Evolutionary conservation across 1,140 invertebrate species (phyloP), one percentile per base, ranked within the genome.

Genomic region (Drosophila kohkoa): DNA sequence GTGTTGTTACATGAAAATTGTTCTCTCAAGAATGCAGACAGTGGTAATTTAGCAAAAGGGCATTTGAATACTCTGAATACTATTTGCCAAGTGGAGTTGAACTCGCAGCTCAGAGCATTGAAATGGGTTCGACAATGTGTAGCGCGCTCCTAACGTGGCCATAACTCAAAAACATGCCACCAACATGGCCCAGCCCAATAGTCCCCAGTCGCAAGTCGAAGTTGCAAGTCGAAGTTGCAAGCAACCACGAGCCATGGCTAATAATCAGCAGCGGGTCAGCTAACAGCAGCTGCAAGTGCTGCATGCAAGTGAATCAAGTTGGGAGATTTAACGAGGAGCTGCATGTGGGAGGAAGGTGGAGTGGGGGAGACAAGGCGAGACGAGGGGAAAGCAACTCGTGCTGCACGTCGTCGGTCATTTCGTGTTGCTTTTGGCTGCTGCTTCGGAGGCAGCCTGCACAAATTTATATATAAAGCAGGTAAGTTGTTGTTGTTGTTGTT

Each of bases 321-420:
- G 73, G 30, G 30, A 54, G 51, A 54, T 54, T 35, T 54, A 54
- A 54, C 51, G 30, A 54, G 51, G 51, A 54, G 51, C 30, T 7
- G 7, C 10, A 35, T 6, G 11, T 3, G 20, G 16, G 48, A 25
- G 48, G 48, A 49, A 20, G 3, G n/a, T 16, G 28, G 30, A 35
- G 51, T 28, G 13, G 11, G 51, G 1, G 28, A 35, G 13, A 11
- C n/a, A 62, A 57, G 60, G 32, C 32, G 28, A 57, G 41, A 10
- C 11, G 15, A 8, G 32, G 55, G 62, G 54, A 16, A 48, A 51
- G 28, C 76, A 85, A 89, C 85, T 89, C 85, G 85, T 89, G 85
- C 86, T 88, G 85, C 85, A 88, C 85, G 85, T 88, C 85, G 85
- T 89, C 80, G 85, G 77, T 85, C 81, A 88, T 88, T 87, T 88